phyloP scores from a whole-genome alignment of 2,888 invertebrate genomes.

The Temnothorax unifasciatus region DNA sequence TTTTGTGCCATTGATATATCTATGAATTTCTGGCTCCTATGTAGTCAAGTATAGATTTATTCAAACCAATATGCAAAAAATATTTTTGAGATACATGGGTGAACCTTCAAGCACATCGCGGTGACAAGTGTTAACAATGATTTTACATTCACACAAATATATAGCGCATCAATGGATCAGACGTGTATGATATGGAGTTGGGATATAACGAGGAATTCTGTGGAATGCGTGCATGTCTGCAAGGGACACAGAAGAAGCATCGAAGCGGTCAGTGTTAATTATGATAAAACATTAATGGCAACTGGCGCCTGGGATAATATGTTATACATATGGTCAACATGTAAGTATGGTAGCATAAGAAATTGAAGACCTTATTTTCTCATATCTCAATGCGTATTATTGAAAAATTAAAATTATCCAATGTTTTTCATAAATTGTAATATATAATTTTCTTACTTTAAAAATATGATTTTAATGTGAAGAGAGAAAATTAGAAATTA shows the following conservation, averaged over 20 bases:
- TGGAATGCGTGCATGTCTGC: conserved; percentile 93
- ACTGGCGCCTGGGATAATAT: conserved; percentile 98
- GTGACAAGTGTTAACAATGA: background rate
- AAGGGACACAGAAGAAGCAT: conserved; percentile 97
- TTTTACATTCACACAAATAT: conserved; percentile 16
- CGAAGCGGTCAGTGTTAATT: conserved; percentile 94
- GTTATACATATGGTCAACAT: conserved; percentile 96
- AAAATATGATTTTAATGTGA: background rate
- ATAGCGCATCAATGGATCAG: conserved; percentile 96
- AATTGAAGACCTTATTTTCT: background rate
- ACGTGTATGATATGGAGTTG: conserved; percentile 96
- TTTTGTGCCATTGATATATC: background rate
- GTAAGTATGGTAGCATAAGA: conserved; percentile 84
- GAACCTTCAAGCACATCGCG: background rate
- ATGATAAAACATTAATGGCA: conserved; percentile 90
- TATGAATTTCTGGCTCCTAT: background rate
- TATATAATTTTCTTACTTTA: background rate
- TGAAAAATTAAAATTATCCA: background rate
- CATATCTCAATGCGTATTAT: background rate
- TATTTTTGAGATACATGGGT: background rate
- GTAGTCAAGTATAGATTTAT: background rate
- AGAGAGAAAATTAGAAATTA: background rate
- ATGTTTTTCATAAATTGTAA: background rate
- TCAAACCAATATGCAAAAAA: background rate
- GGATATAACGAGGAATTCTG: conserved; percentile 91